Evolutionary conservation across 2,797 vertebrate species (phyloP), one percentile per base, ranked within the genome.

Genomic region (Squalus acanthias): DNA sequence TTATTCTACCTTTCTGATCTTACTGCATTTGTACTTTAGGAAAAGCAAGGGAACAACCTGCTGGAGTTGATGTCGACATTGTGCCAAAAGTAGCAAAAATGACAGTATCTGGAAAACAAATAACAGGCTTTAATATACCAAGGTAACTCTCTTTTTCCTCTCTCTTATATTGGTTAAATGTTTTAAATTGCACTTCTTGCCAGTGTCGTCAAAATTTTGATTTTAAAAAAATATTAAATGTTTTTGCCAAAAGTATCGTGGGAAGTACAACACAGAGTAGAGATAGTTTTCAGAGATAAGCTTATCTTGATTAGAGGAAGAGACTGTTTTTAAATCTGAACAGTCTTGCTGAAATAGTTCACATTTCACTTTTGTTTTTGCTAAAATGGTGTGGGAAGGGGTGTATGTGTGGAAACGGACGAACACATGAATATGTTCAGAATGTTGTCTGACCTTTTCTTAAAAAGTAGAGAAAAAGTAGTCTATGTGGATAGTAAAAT

Each of bases 81-180:
- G 97, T 99, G 85, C 98, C 99, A 96, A 99, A 99, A 98, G 98
- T 99, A 97, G 98, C 99, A 96, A 99, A 99, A 97, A 99, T 99
- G 99, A 99, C 99, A 8, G 98, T 99, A 96, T 99, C 99, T 96
- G 99, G 99, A 97, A 99, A 99, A 98, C 99, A 99, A 96, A 99
- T 98, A 96, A 99, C 99, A 98, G 99, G 99, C 97, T 99, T 99
- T 97, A 99, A 99, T 97, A 98, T 99, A 96, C 99, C 98, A 97
- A 98, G 99, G 99, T 99, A 99, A 97, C 69, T 69, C 91, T 93
- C 69, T 82, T 17, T 82, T 82, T 85, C 5, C 2, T 39, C 33
- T n/a, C 70, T 57, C 70, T 95, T 50, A 6, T n/a, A 33, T 22
- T 74, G 94, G 26, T 57, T 33, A 95, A 95, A 95, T 95, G 26